Evolutionary conservation across 2,113 vertebrate species (phyloP).

Genomic region (Siphamia tubifer): DNA sequence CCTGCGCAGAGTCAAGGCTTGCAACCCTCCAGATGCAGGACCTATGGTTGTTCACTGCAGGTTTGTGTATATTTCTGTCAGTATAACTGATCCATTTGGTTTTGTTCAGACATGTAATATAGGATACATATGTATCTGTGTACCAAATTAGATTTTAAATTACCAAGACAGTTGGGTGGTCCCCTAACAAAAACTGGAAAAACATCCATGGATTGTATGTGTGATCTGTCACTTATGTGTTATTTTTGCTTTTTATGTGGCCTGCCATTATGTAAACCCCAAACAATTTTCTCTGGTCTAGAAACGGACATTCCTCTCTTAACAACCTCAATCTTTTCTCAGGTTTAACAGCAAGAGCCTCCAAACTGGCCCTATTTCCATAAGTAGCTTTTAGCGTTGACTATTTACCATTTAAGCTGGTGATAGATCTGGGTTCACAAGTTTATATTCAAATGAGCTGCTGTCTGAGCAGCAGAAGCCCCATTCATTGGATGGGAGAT

Average conservation of each 20-base stretch:
- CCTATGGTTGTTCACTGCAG: conserved; percentile 98
- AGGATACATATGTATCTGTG: neutral
- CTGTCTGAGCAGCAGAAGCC: conserved; percentile 33
- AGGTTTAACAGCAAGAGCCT: conserved; percentile 23
- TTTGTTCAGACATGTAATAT: neutral
- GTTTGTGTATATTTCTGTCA: conserved; percentile 65
- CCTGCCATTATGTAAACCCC: conserved; percentile 58
- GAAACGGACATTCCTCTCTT: conserved; percentile 33
- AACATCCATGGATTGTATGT: neutral
- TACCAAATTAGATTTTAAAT: neutral
- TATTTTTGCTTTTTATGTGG: conserved; percentile 46
- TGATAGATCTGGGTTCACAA: conserved; percentile 44
- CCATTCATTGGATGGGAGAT: conserved; percentile 8
- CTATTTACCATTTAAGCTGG: conserved; percentile 31
- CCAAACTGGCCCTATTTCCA: conserved; percentile 23
- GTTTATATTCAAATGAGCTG: conserved; percentile 57
- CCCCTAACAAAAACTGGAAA: conserved; percentile 14
- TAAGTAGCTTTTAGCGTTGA: conserved; percentile 52
- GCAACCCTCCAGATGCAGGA: conserved; percentile 96
- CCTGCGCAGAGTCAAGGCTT: conserved; percentile 93
- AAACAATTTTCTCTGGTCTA: conserved; percentile 44
- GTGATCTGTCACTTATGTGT: conserved; percentile 20
- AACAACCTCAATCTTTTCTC: conserved; percentile 31
- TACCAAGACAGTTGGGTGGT: neutral
- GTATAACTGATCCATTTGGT: neutral